Conservation (phyloP, 2,888 invertebrate genomes). For the Crioceris asparagi region DNA sequence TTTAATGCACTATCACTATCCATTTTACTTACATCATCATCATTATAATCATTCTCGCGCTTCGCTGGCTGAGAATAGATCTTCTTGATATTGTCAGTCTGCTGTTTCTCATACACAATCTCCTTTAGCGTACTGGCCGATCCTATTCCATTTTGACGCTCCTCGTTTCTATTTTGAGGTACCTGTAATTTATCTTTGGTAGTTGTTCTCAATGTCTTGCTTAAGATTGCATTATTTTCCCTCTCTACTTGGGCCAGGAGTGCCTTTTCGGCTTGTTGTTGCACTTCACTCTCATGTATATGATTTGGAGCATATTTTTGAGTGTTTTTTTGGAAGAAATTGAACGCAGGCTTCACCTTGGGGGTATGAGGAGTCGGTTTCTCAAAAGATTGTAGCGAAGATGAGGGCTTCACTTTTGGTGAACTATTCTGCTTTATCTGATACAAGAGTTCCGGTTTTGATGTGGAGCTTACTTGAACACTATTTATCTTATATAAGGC, state of each 20-base stretch:
- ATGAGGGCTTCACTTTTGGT: too few species aligned
- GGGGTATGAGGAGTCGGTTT: too few species aligned
- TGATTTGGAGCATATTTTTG: slow-evolving; percentile 21
- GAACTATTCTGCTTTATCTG: too few species aligned
- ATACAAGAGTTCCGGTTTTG: too few species aligned
- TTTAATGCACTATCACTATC: too few species aligned
- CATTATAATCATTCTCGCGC: slow-evolving; percentile 8
- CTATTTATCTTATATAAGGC: too few species aligned
- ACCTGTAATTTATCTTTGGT: slow-evolving; percentile 2
- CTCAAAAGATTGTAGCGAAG: too few species aligned
- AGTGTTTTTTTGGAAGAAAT: too few species aligned
- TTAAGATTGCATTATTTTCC: slow-evolving; percentile 14
- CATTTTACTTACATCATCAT: slow-evolving; percentile 17
- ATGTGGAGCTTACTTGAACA: too few species aligned
- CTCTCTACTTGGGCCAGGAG: slow-evolving; percentile 11
- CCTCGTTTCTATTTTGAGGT: neutral
- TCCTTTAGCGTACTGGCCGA: slow-evolving; percentile 12
- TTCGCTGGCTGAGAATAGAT: slow-evolving; percentile 3
- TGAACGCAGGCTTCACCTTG: too few species aligned
- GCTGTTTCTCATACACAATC: slow-evolving; percentile 12
- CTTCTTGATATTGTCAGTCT: slow-evolving; percentile 9
- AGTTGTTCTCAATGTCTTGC: neutral
- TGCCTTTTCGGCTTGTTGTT: slow-evolving; percentile 12
- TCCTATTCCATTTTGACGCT: slow-evolving; percentile 8
- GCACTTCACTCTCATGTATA: slow-evolving; percentile 12